Conservation (phyloP, 2,113 vertebrate genomes). For the Aspiorhynchus laticeps region DNA sequence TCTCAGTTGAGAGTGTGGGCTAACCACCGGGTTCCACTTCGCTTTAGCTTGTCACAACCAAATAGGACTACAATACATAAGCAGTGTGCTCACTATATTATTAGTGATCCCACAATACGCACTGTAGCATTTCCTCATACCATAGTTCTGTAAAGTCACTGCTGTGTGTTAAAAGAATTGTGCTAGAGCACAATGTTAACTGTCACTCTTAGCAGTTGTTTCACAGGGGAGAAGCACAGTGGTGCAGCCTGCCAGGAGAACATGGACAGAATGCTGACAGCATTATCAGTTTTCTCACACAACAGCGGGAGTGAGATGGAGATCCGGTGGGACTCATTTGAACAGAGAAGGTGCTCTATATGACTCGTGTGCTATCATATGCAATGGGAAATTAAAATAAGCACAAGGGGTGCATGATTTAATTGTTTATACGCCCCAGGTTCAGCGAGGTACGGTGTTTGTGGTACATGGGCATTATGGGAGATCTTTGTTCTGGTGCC, state of each 20-base stretch:
- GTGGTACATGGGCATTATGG: neutral
- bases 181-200: conserved; percentile 36
- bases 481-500: neutral
- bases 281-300: conserved; percentile 44
- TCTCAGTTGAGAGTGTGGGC: neutral
- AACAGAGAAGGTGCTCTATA: neutral
- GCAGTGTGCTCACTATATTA: neutral
- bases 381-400: neutral
- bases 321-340: neutral
- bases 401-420: neutral
- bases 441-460: neutral
- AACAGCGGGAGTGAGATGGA: conserved; percentile 1
- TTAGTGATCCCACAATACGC: neutral
- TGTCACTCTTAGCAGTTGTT: conserved; percentile 46
- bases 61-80: neutral
- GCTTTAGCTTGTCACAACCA: neutral
- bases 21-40: neutral
- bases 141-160: neutral
- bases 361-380: neutral
- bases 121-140: neutral
- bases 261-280: conserved; percentile 35
- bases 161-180: neutral
- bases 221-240: conserved; percentile 27
- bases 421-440: neutral
- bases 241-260: neutral